phyloP scores from a whole-genome alignment of 2,888 invertebrate genomes.

The Pegoplata infirma region DNA sequence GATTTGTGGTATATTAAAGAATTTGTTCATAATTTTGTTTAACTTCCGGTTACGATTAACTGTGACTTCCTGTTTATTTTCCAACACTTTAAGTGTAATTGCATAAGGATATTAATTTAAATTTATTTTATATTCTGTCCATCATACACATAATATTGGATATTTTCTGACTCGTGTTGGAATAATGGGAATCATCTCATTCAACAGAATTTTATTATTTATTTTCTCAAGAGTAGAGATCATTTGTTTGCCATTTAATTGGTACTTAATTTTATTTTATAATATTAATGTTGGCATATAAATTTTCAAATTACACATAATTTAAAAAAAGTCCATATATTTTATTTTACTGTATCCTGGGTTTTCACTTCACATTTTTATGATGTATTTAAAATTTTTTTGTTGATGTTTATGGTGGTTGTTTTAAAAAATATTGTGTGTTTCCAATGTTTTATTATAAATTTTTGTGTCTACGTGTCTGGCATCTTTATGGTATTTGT shows the following conservation, averaged over 20 bases:
- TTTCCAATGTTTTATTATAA: not conserved
- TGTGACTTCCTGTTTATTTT: slow-evolving; percentile 17
- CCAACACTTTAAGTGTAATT: slow-evolving; percentile 1
- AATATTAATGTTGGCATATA: slow-evolving; percentile 4
- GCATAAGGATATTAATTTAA: no score
- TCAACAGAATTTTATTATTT: not conserved
- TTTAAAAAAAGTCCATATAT: not conserved
- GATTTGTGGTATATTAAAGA: no score
- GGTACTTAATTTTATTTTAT: slow-evolving; percentile 13
- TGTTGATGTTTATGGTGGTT: not conserved
- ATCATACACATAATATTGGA: no score
- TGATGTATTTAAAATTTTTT: not conserved
- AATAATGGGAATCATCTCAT: not conserved
- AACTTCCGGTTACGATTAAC: not conserved
- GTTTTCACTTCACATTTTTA: not conserved
- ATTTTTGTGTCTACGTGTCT: slow-evolving; percentile 14
- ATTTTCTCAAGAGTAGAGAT: not conserved
- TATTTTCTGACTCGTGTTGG: no score
- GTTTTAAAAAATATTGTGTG: not conserved
- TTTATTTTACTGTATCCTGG: not conserved
- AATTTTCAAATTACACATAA: slow-evolving; percentile 22
- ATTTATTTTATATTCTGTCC: not conserved
- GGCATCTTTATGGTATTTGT: not conserved
- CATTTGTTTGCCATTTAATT: slow-evolving; percentile 11
- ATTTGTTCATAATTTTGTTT: no score